Evolutionary conservation across 2,113 vertebrate species (phyloP), one percentile per base, ranked within the genome.

Genomic region (Hypanus sabinus): DNA sequence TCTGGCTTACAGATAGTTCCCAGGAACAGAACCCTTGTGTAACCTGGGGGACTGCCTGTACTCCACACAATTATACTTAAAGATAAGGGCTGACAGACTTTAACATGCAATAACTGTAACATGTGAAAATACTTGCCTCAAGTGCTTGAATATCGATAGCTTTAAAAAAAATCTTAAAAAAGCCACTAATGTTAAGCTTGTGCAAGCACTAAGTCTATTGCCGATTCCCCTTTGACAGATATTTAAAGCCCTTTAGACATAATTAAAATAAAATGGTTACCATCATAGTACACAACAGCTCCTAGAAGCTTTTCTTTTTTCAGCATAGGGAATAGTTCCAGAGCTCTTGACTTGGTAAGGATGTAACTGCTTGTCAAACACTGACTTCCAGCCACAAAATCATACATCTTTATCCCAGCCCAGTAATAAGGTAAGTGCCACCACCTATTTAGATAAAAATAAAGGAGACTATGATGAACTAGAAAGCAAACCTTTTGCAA

Each of bases 341-440:
- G 95, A 14, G 99, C 99, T 94, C 97, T 97, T 0, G 96, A 94
- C 96, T 99, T 99, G 95, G 97, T 99, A 71, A 99, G 98, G 3
- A 99, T 95, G 0, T 99, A 99, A 96, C 99, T 99, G 95, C 98
- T 98, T 95, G 97, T 99, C 95, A 99, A 96, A 94, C 98, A 99
- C 30, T 99, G 97, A 57, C 96, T 97, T 94, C 99, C 99, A 0
- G 99, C 98, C 95, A 99, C 98, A 93, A 99, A 79, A 96, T 99
- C 99, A 2, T 99, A 99, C 8, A 99, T 96, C 95, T 99, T 99
- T 94, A 99, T 99, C 70, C 99, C 99, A 0, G 97, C 94, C 99
- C 99, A 99, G 96, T 98, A 99, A 96, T 99, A 99, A 0, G 99
- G 99, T 95, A 99, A 11, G 97, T 99, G 99, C 99, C 99, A 99